Percentiles rank a stretch among this genome's conserved stretches.
Conservation (phyloP, 2,797 vertebrate species). For the Catostomus latipinnis region DNA sequence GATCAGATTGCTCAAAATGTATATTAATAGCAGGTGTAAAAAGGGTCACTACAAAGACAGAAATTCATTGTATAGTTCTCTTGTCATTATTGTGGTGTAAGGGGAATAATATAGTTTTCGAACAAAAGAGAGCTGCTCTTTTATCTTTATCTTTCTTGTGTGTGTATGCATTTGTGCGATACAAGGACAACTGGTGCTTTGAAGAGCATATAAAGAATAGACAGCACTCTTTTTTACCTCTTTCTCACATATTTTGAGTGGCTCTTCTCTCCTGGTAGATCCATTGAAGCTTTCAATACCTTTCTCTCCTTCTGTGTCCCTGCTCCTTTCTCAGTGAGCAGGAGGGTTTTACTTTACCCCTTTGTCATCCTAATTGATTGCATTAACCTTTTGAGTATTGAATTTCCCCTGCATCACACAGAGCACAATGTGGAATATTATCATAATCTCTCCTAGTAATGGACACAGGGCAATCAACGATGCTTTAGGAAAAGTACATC, state of each 20-base stretch:
- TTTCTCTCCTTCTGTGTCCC: conserved; percentile 73
- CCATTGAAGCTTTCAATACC: conserved; percentile 80
- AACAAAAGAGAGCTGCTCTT: conserved; percentile 62
- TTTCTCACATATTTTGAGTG: conserved; percentile 79
- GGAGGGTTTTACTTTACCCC: conserved; percentile 99
- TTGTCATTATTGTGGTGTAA: conserved; percentile 71
- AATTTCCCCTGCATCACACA: conserved; percentile 98
- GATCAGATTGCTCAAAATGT: no score
- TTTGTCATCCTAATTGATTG: conserved; percentile 99
- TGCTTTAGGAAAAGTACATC: conserved; percentile 89
- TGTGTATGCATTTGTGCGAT: conserved; percentile 29
- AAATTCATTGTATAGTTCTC: conserved; percentile 56
- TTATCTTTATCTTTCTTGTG: conserved; percentile 40
- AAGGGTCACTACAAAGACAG: no score
- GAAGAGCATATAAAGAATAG: conserved; percentile 70
- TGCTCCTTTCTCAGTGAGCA: conserved; percentile 92
- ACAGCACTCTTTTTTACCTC: conserved; percentile 73
- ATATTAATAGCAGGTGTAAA: no score
- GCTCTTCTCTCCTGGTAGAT: conserved; percentile 77
- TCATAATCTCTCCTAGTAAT: conserved; percentile 98
- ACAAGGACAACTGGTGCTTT: conserved; percentile 62
- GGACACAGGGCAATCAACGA: conserved; percentile 98
- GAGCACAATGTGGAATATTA: conserved; percentile 98
- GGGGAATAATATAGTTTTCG: conserved; percentile 65
- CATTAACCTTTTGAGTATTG: conserved; percentile 99